phyloP scores from a whole-genome alignment of 2,888 invertebrate genomes.

The Calameuta idolon region DNA sequence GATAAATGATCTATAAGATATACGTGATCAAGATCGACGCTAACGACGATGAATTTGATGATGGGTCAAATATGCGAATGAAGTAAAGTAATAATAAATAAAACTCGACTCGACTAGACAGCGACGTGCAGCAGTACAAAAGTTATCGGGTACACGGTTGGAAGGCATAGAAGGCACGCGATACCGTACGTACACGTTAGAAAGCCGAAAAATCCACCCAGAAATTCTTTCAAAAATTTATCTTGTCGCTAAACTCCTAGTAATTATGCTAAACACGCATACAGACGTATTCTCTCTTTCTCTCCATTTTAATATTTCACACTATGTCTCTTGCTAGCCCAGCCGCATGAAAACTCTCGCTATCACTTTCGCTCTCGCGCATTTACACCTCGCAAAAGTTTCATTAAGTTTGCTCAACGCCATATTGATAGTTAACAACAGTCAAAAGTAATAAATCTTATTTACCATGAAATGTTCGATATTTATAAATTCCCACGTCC shows the following conservation, averaged over 20 bases:
- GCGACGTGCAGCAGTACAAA: constrained; percentile 25
- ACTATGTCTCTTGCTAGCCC: background rate
- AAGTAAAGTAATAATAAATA: background rate
- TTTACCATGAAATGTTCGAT: constrained; percentile 31
- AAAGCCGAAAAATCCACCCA: constrained; percentile 31
- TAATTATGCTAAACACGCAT: background rate
- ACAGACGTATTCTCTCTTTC: background rate
- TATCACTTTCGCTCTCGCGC: constrained; percentile 12
- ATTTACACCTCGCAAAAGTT: constrained; percentile 18
- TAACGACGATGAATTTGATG: background rate
- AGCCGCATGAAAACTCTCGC: constrained; percentile 7
- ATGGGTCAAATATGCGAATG: background rate
- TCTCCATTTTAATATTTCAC: background rate
- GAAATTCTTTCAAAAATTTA: constrained; percentile 21
- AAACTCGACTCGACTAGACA: background rate
- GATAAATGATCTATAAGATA: background rate
- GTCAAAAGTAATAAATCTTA: constrained; percentile 34
- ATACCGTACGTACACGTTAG: constrained; percentile 43
- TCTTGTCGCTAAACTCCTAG: background rate
- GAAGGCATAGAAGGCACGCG: constrained; percentile 60
- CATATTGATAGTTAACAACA: background rate
- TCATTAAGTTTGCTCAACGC: background rate
- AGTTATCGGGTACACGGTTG: constrained; percentile 45
- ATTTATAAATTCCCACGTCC: constrained; percentile 19
- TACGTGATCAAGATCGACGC: background rate